Evolutionary conservation across 2,113 vertebrate species (phyloP).

Genomic region (Hystrix cristata): DNA sequence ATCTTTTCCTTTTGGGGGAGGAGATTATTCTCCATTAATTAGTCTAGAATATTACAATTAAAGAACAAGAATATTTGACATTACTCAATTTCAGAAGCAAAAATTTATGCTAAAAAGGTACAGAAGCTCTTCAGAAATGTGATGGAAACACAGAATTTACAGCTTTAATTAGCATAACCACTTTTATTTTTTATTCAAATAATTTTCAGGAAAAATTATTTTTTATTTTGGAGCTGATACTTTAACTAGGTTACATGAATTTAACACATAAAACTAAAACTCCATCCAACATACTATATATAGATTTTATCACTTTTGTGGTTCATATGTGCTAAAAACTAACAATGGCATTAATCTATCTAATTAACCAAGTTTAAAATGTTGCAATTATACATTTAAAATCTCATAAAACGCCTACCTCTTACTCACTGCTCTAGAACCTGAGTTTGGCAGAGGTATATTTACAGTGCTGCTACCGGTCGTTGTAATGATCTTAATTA

Average conservation of each 20-base stretch:
- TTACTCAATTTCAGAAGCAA: slow-evolving; percentile 40
- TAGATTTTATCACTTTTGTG: not conserved
- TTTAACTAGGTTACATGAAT: slow-evolving; percentile 35
- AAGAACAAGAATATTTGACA: slow-evolving; percentile 36
- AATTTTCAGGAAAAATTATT: slow-evolving; percentile 53
- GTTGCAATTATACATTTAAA: slow-evolving; percentile 22
- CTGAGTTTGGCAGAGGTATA: not conserved
- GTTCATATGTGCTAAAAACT: slow-evolving; percentile 17
- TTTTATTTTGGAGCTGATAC: slow-evolving; percentile 42
- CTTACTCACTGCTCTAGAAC: not conserved
- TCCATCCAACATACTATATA: not conserved
- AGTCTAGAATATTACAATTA: slow-evolving; percentile 6
- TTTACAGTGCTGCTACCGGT: not conserved
- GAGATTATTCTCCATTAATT: not conserved
- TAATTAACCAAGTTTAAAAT: slow-evolving; percentile 60
- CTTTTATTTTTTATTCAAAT: slow-evolving; percentile 46
- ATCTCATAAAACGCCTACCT: slow-evolving; percentile 42
- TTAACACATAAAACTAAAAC: slow-evolving; percentile 62
- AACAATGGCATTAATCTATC: slow-evolving; percentile 38
- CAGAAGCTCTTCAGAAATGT: slow-evolving; percentile 7
- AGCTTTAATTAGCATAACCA: not conserved
- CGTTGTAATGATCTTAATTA: slow-evolving; percentile 48
- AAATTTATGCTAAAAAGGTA: not conserved
- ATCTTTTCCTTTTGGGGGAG: not conserved
- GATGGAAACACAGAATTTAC: not conserved